Percentiles rank a stretch among this genome's conserved stretches.
These are phyloP conservation scores for Piprites chloris DNA, from an alignment of 2,113 vertebrate genomes.

Conservation along the genomic window DNA sequence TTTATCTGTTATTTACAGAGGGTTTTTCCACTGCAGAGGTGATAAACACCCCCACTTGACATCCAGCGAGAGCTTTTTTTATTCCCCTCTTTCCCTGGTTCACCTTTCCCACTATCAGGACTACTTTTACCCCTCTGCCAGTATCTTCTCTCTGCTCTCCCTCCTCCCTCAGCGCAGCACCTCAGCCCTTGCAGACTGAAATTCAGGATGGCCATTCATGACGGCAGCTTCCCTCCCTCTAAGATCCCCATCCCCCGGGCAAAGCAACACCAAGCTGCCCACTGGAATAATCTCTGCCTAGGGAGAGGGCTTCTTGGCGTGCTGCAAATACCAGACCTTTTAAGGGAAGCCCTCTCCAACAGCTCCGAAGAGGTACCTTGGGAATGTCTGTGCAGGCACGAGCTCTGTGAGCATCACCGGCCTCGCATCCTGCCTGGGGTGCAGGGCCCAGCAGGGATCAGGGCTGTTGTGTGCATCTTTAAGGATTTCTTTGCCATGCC, in stretches of 20 bases:
- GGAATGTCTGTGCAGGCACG: background rate
- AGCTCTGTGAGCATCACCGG: background rate
- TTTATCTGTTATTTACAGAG: background rate
- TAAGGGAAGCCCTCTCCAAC: conserved; percentile 23
- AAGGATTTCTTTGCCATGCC: background rate
- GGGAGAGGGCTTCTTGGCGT: conserved; percentile 7
- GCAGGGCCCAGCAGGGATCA: background rate
- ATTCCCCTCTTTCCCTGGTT: background rate
- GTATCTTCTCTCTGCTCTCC: background rate
- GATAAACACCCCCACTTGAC: background rate
- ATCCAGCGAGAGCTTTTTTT: fast-evolving
- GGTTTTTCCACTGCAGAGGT: background rate
- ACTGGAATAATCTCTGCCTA: background rate
- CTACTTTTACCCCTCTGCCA: background rate
- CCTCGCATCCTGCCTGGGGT: background rate
- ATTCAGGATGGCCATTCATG: fast-evolving
- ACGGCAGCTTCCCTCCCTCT: background rate
- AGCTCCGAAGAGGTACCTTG: background rate
- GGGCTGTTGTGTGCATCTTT: fast-evolving
- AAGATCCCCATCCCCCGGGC: background rate
- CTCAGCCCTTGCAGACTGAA: background rate
- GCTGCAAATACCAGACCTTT: conserved; percentile 43
- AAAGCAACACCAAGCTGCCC: background rate
- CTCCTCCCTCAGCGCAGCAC: background rate
- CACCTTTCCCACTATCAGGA: background rate